Conservation (phyloP, 1,140 invertebrate species). For the Laupala kohalensis region DNA sequence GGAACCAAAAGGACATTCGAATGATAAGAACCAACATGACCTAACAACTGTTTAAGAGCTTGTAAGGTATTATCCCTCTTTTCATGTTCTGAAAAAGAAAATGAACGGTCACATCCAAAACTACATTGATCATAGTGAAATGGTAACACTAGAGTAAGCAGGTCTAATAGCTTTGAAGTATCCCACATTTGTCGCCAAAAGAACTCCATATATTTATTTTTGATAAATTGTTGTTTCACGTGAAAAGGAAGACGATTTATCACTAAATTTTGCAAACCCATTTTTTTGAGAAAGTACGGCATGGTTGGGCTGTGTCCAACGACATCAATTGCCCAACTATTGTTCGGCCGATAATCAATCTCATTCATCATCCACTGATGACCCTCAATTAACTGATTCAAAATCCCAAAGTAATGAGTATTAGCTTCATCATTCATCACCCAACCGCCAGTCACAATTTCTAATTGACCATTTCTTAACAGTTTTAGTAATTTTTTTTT, state of each 20-base stretch:
- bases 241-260: slow-evolving; percentile 93
- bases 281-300: slow-evolving; percentile 73
- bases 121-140: slow-evolving; percentile 98
- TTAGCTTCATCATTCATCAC: slow-evolving; percentile 98
- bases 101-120: neutral
- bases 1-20: slow-evolving; percentile 82
- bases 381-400: slow-evolving; percentile 84
- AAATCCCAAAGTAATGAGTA: slow-evolving; percentile 78
- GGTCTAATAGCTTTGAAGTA: slow-evolving; percentile 59
- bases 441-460: slow-evolving; percentile 94
- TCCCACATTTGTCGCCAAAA: slow-evolving; percentile 92
- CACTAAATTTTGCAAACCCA: slow-evolving; percentile 73
- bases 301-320: slow-evolving; percentile 84
- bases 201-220: slow-evolving; percentile 76
- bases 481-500: slow-evolving; percentile 56
- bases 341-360: slow-evolving; percentile 60
- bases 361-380: slow-evolving; percentile 85
- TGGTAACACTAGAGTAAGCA: slow-evolving; percentile 97
- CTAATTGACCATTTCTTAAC: slow-evolving; percentile 50
- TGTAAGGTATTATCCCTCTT: too few species aligned
- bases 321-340: slow-evolving; percentile 90
- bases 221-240: slow-evolving; percentile 82
- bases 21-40: slow-evolving; percentile 64
- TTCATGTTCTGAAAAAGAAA: too few species aligned
- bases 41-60: too few species aligned